A percentile compares a stretch with the other conserved stretches of the same genome.
Conservation (phyloP, 2,113 vertebrate species). For the Corynorhinus townsendii region DNA sequence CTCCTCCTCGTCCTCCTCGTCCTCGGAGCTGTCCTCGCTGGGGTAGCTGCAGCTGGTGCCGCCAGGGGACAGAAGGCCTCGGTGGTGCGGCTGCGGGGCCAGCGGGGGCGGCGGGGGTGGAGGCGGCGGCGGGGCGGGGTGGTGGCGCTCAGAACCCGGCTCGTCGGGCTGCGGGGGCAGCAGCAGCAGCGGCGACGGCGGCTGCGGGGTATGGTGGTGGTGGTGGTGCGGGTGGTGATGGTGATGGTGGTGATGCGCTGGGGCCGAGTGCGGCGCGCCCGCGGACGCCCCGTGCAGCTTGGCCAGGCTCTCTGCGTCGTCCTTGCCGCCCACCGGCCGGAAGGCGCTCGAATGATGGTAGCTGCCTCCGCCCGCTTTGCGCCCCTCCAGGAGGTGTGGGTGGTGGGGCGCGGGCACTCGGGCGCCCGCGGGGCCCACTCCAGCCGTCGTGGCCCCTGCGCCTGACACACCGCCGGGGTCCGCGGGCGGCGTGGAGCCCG, state of each 20-base stretch:
- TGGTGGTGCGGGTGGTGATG: constrained; percentile 48
- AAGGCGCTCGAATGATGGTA: constrained; percentile 92
- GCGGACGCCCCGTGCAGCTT: constrained; percentile 86
- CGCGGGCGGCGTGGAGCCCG: constrained; percentile 56
- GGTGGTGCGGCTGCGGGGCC: constrained; percentile 59
- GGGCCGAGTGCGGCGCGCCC: constrained; percentile 57
- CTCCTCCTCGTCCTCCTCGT: constrained; percentile 85
- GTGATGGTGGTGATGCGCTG: constrained; percentile 38
- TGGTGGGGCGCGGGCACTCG: constrained; percentile 54
- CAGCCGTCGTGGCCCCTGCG: neutral
- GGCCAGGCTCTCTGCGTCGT: constrained; percentile 91
- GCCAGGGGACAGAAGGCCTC: constrained; percentile 83
- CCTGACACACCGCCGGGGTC: neutral
- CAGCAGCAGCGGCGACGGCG: constrained; percentile 54
- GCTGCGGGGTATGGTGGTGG: constrained; percentile 33
- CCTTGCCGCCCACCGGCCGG: constrained; percentile 88
- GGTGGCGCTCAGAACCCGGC: constrained; percentile 57
- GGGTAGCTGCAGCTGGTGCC: constrained; percentile 92
- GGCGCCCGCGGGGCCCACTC: neutral
- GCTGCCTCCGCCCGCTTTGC: constrained; percentile 65
- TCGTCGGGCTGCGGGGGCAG: constrained; percentile 64
- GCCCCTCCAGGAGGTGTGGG: constrained; percentile 73
- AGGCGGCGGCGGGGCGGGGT: constrained; percentile 44
- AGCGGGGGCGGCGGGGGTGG: constrained; percentile 55
- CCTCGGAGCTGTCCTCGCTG: constrained; percentile 88